Percentiles rank a stretch among this genome's conserved stretches.
Conservation (phyloP, 1,140 invertebrate species). For the Drosophila nigrodunni region DNA sequence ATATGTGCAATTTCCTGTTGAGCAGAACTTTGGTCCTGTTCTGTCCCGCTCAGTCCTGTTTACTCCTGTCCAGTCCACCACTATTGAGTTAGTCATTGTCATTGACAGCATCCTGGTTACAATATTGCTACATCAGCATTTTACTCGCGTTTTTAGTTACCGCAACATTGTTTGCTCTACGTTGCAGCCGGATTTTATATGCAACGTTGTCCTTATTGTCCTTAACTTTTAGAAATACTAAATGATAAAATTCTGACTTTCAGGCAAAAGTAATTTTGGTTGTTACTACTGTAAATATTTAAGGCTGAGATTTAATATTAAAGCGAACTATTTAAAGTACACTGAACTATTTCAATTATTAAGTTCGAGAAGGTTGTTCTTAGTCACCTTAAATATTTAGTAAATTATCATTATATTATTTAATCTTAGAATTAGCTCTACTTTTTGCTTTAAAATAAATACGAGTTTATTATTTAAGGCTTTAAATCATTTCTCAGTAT, state of each 20-base stretch:
- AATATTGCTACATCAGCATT: constrained; percentile 60
- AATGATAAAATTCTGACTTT: background rate
- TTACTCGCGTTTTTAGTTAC: constrained; percentile 31
- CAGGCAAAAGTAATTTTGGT: background rate
- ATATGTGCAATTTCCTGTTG: constrained; percentile 49
- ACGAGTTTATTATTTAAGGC: background rate
- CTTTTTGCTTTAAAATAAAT: too few species aligned
- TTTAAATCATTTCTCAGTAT: background rate
- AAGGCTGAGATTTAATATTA: too few species aligned
- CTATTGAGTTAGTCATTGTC: constrained; percentile 26
- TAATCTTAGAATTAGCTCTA: too few species aligned
- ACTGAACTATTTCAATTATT: too few species aligned
- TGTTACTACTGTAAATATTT: too few species aligned
- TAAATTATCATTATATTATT: too few species aligned
- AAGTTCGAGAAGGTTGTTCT: too few species aligned
- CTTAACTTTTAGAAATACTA: background rate
- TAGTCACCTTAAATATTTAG: too few species aligned
- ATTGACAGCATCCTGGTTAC: constrained; percentile 26
- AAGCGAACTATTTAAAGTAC: too few species aligned
- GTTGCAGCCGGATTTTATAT: background rate
- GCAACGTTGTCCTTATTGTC: background rate
- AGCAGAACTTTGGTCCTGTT: constrained; percentile 44
- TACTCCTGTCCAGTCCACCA: background rate
- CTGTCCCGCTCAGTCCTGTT: constrained; percentile 19
- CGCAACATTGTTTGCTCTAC: constrained; percentile 13